Base-by-base conservation (phyloP, 2,113 vertebrate genomes). In the Myotis yumanensis region DNA sequence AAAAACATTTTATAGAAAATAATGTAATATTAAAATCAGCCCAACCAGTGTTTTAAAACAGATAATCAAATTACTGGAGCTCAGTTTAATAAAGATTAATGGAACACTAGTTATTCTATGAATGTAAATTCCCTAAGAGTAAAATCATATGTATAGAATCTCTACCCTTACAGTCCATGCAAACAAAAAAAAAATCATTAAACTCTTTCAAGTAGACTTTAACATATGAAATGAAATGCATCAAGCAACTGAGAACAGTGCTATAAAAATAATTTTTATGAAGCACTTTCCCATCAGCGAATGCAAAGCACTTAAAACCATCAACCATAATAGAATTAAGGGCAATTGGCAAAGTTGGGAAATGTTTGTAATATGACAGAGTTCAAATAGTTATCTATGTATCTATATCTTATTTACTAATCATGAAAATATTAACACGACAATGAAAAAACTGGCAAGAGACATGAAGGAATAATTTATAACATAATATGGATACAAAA, bases 171-270 rank as follows among this genome's bases (percentile, higher is more conserved):
- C 2, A 72, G 20, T 89, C 28, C 64, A n/a, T 68, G 16, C 64
- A 6, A n/a, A 68, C 15, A 16, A n/a, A 66, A n/a, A n/a, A 64
- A 68, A 68, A 96, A 75, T 68, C 32, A 90, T 30, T 93, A 35
- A 40, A 66, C 8, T 72, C 71, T 17, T 93, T 66, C 40, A 75
- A 68, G 85, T 0, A 97, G 46, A 64, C 40, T n/a, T 94, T 94
- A 94, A 43, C 79, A 88, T 62, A 79, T 62, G 40, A 93, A 95
- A 81, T 68, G 16, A 93, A 95, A 81, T 68, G 28, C n/a, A 85
- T 69, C 32, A 92, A 80, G 48, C 6, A 69, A 92, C 16, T 64
- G 66, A 91, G 51, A 91, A 76, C 0, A 64, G 32, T 37, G 37
- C 12, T 89, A 79, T 69, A 73, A 91, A 93, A 85, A 95, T 52